Percentiles rank a stretch among this genome's conserved stretches.
Evolutionary conservation across 2,797 vertebrate species (phyloP).

Genomic region (Oreochromis mossambicus): DNA sequence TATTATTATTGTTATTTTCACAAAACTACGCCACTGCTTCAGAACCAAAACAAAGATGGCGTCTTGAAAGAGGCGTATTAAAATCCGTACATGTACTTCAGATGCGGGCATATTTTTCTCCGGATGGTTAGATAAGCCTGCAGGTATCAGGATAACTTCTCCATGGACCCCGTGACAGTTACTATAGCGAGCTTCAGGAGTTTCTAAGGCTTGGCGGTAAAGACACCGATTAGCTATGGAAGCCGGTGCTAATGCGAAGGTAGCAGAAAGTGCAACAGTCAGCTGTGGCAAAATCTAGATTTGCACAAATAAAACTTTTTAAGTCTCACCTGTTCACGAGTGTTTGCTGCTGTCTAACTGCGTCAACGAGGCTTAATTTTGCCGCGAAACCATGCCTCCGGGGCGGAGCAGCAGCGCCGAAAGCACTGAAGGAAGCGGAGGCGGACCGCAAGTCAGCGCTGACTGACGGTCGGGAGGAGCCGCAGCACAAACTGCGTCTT

Average conservation of each 20-base stretch:
- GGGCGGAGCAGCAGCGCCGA: not conserved
- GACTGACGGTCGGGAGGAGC: not conserved
- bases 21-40: not conserved
- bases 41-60: not conserved
- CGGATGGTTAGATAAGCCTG: not conserved
- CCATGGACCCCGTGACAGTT: not conserved
- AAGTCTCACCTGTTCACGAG: not conserved
- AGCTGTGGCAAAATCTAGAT: not conserved
- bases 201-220: not conserved
- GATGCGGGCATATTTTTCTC: not conserved
- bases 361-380: not conserved
- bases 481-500: rapidly evolving
- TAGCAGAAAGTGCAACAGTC: not conserved
- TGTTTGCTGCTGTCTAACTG: not conserved
- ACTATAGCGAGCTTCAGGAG: not conserved
- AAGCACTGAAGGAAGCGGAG: rapidly evolving
- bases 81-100: not conserved
- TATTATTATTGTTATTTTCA: not conserved
- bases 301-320: not conserved
- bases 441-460: not conserved
- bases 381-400: slow-evolving; percentile 1
- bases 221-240: not conserved
- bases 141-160: not conserved
- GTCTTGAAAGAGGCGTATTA: no score
- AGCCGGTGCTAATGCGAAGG: not conserved